phyloP scores from a whole-genome alignment of 2,888 invertebrate genomes.

The Polylopha cassiicola region DNA sequence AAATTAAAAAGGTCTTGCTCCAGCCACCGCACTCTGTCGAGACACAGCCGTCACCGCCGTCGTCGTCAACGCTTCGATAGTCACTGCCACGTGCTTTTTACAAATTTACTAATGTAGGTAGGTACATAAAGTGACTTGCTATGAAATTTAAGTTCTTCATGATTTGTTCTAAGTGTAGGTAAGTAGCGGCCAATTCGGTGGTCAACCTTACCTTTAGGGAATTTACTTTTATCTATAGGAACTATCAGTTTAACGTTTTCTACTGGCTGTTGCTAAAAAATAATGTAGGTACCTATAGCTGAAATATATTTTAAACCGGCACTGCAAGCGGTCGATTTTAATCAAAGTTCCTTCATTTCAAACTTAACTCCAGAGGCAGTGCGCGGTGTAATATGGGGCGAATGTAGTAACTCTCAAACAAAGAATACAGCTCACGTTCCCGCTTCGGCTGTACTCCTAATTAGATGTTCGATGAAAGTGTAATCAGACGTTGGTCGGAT shows the following conservation, averaged over 20 bases:
- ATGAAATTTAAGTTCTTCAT: too few relatives aligned
- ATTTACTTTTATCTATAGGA: too few relatives aligned
- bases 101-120: too few relatives aligned
- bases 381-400: constrained; percentile 58
- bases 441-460: constrained; percentile 69
- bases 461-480: constrained; percentile 78
- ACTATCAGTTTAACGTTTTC: too few relatives aligned
- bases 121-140: too few relatives aligned
- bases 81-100: too few relatives aligned
- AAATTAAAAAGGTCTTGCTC: constrained; percentile 21
- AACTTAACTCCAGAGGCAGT: constrained; percentile 54
- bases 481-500: constrained; percentile 74
- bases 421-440: constrained; percentile 57
- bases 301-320: constrained; percentile 27
- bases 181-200: too few relatives aligned
- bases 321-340: constrained; percentile 60
- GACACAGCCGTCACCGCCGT: neutral
- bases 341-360: constrained; percentile 68
- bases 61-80: too few relatives aligned
- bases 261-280: too few relatives aligned
- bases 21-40: constrained; percentile 29
- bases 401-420: constrained; percentile 63
- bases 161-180: too few relatives aligned
- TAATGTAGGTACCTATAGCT: neutral
- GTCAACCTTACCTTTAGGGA: too few relatives aligned